phyloP scores from a whole-genome alignment of 2,113 vertebrate species.

The Nymphicus hollandicus region DNA sequence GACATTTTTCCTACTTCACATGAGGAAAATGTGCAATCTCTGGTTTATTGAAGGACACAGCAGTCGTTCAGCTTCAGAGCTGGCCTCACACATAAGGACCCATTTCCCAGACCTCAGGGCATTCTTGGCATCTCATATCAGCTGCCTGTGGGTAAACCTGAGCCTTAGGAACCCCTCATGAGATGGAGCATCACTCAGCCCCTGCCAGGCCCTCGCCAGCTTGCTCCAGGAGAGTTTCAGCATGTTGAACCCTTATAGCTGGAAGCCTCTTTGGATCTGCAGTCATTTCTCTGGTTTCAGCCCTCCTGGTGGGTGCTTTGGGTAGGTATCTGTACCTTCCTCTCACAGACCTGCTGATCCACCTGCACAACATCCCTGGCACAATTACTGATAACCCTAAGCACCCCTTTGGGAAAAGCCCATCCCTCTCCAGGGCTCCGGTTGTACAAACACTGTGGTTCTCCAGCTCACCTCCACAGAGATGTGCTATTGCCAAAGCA shows the following conservation, averaged over 20 bases:
- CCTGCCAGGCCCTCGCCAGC: not conserved
- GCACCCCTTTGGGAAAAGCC: rapidly evolving
- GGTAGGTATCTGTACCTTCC: not conserved
- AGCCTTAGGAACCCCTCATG: not conserved
- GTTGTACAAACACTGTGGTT: not conserved
- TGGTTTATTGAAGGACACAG: not conserved
- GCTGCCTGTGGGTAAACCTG: not conserved
- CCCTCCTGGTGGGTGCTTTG: not conserved
- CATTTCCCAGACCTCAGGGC: not conserved
- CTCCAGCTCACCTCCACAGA: not conserved
- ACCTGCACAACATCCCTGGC: not conserved
- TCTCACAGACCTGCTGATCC: not conserved
- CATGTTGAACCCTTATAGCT: not conserved
- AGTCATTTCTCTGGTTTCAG: not conserved
- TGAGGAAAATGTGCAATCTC: not conserved
- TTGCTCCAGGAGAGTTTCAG: not conserved
- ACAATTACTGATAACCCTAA: not conserved
- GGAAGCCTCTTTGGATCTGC: not conserved
- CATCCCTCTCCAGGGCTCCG: not conserved
- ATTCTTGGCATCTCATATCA: not conserved
- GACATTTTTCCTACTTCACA: not conserved
- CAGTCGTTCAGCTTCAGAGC: not conserved
- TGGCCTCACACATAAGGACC: not conserved
- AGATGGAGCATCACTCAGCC: not conserved
- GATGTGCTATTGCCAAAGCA: not conserved